Base-by-base conservation (phyloP, 1,140 invertebrate species). In the Ruditapes philippinarum region DNA sequence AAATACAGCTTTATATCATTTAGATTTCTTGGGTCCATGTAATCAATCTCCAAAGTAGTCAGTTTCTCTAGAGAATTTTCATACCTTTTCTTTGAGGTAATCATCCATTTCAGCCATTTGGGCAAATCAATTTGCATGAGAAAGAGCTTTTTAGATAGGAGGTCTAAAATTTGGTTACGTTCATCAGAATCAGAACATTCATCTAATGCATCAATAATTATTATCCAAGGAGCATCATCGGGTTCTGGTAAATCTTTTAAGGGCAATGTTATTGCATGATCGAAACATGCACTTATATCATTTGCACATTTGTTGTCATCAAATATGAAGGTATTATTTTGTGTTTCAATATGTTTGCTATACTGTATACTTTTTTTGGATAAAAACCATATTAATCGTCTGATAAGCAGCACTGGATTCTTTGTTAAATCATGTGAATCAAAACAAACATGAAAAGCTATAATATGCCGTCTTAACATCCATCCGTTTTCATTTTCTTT, bases 391-490 rank as follows among this genome's bases (percentile, higher is more conserved):
- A 73, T 45, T 38, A 73, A 25, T 73, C 68, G 22, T 73, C 19
- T 73, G 1, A 73, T 40, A 45, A 31, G 49, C 9, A 19, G 51
- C 17, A 28, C 0, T n/a, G 85, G 73, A 25, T 42, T 79, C 33
- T 31, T 25, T 78, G 85, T 68, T 25, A 11, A 7, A 45, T 84
- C 49, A 45, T 49, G 1, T 42, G 40, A 45, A 19, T 3, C 42
- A 0, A 68, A 51, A 68, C 57, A 36, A 62, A 33, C 42, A 33
- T 45, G 31, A 25, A 60, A 31, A 74, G 88, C 40, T 76, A 90
- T 54, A n/a, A 83, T 7, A 70, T 88, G 22, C 57, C 86, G 28
- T 68, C 87, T 42, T 60, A 45, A 19, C 62, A 36, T 40, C 51
- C 36, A 40, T 42, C 54, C 68, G 5, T 38, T 38, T 17, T 38